phyloP scores from a whole-genome alignment of 1,140 invertebrate genomes.

The Drosophila lowei region DNA sequence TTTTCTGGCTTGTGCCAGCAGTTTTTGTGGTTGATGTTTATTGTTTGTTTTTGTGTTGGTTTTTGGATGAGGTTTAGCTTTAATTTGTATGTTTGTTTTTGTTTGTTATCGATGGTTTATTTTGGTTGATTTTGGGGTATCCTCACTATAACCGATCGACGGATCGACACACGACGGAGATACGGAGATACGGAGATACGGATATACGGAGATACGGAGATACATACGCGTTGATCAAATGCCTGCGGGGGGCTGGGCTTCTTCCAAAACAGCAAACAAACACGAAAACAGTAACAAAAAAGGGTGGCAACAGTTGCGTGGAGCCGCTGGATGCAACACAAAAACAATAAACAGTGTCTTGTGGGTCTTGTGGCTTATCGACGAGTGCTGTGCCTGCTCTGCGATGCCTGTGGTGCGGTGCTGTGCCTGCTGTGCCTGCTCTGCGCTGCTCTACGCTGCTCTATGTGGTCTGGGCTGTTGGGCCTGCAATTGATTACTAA shows the following conservation, averaged over 20 bases:
- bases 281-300: constrained; percentile 12
- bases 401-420: too few species aligned
- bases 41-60: neutral
- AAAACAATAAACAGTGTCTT: constrained; percentile 11
- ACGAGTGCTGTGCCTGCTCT: too few species aligned
- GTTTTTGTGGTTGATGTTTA: constrained; percentile 2
- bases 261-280: constrained; percentile 20
- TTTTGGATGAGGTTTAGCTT: neutral
- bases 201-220: neutral
- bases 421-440: constrained; percentile 39
- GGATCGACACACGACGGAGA: constrained; percentile 8
- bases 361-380: neutral
- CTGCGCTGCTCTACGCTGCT: constrained; percentile 51
- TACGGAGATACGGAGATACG: neutral
- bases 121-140: too few species aligned
- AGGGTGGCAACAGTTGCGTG: constrained; percentile 11
- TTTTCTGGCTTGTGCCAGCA: neutral
- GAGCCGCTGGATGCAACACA: constrained; percentile 14
- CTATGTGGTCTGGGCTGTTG: constrained; percentile 79
- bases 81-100: too few species aligned
- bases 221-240: constrained; percentile 40
- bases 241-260: constrained; percentile 11
- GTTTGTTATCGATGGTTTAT: too few species aligned
- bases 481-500: constrained; percentile 83
- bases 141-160: too few species aligned